Percentiles rank a stretch among this genome's conserved stretches.
Conservation (phyloP, 2,113 vertebrate species). For the Colius striatus region DNA sequence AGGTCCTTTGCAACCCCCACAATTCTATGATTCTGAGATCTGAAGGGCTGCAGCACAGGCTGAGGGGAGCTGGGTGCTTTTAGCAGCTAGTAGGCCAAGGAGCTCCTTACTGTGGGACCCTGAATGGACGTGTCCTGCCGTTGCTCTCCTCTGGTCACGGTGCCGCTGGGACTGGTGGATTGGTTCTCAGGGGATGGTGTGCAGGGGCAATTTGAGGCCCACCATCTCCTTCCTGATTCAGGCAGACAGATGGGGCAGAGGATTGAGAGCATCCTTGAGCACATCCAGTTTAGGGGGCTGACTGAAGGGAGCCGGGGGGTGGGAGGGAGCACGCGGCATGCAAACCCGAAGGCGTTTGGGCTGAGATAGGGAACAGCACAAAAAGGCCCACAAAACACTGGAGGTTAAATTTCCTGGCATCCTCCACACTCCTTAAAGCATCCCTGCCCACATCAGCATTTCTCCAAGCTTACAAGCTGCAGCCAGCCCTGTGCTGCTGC, state of each 20-base stretch:
- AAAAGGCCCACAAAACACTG: neutral
- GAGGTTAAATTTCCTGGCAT: neutral
- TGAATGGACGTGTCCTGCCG: accelerated
- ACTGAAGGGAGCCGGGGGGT: neutral
- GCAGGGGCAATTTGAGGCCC: neutral
- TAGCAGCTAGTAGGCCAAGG: accelerated
- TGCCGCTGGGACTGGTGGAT: accelerated
- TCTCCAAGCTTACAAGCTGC: neutral
- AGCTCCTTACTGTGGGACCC: neutral
- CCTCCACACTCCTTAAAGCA: neutral
- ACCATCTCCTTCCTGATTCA: accelerated
- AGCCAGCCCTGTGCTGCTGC: neutral
- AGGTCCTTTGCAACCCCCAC: too few relatives aligned
- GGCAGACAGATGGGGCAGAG: neutral
- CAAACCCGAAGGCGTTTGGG: neutral
- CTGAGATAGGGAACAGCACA: neutral
- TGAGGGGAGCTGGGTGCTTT: accelerated
- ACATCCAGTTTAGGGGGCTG: neutral
- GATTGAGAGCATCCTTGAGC: neutral
- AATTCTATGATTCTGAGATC: neutral
- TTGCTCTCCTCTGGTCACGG: neutral
- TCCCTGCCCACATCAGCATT: neutral
- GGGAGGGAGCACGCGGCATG: neutral
- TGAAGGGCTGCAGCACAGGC: neutral
- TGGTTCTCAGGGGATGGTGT: neutral